A percentile compares a stretch with the other conserved stretches of the same genome.
These are phyloP conservation scores for Toxonevra muliebris DNA, from an alignment of 2,888 invertebrate species.

Conservation along the genomic window DNA sequence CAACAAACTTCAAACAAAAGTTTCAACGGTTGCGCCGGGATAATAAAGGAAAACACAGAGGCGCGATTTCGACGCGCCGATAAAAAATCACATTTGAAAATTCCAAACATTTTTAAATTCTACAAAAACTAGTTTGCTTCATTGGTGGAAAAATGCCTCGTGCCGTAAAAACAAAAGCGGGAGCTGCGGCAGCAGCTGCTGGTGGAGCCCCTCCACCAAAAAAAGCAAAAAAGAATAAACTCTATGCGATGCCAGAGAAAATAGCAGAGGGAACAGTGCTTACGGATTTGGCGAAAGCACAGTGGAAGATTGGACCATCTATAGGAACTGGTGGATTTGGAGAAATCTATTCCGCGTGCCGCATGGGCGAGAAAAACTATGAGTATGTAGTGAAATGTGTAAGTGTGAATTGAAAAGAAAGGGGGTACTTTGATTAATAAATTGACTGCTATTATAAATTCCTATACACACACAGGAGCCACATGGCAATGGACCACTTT, in stretches of 20 bases:
- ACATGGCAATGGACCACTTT: slow-evolving; percentile 72
- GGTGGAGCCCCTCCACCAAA: slow-evolving; percentile 45
- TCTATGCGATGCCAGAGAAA: slow-evolving; percentile 60
- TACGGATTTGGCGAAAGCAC: slow-evolving; percentile 77
- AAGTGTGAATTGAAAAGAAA: slow-evolving; percentile 61
- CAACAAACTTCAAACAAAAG: slow-evolving; percentile 23
- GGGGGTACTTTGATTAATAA: neutral
- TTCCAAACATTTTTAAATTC: neutral
- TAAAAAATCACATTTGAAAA: slow-evolving; percentile 13
- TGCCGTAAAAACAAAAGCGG: slow-evolving; percentile 45
- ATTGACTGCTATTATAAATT: neutral
- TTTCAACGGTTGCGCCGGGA: slow-evolving; percentile 24
- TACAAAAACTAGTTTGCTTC: neutral
- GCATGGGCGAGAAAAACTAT: slow-evolving; percentile 69
- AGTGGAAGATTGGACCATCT: slow-evolving; percentile 87
- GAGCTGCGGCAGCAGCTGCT: slow-evolving; percentile 30
- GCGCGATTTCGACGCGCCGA: neutral
- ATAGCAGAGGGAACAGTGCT: slow-evolving; percentile 75
- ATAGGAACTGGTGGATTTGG: slow-evolving; percentile 95
- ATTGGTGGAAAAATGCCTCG: slow-evolving; percentile 49
- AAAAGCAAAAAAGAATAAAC: slow-evolving; percentile 54
- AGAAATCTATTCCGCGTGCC: slow-evolving; percentile 87
- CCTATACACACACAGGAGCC: slow-evolving; percentile 43
- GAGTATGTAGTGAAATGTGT: slow-evolving; percentile 84
- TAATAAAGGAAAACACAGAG: slow-evolving; percentile 1